Percentiles rank a stretch among this genome's conserved stretches.
phyloP scores from a whole-genome alignment of 1,140 invertebrate genomes.

The Pseudomyrmex concolor region DNA sequence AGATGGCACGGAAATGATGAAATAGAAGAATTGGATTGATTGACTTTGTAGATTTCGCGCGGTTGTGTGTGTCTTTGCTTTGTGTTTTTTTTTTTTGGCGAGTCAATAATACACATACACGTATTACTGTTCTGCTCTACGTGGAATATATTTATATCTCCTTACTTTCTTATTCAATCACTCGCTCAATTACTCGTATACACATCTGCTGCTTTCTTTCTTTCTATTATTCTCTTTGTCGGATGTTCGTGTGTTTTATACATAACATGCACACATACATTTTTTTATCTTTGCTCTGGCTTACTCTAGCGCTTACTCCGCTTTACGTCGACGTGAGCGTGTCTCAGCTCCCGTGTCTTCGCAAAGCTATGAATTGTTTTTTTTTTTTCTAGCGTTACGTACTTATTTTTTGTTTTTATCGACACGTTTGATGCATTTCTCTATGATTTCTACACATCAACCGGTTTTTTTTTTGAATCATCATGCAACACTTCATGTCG shows the following conservation, averaged over 20 bases:
- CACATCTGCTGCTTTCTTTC: slow-evolving; percentile 40
- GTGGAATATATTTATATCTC: slow-evolving; percentile 2
- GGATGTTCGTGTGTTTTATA: background rate
- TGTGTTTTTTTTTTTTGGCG: slow-evolving; percentile 22
- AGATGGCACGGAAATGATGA: slow-evolving; percentile 83
- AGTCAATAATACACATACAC: slow-evolving; percentile 35
- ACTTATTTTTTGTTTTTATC: slow-evolving; percentile 4
- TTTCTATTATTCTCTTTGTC: slow-evolving; percentile 6
- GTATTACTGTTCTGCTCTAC: slow-evolving; percentile 57
- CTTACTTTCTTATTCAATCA: slow-evolving; percentile 29
- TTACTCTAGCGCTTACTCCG: slow-evolving; percentile 52
- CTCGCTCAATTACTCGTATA: slow-evolving; percentile 24
- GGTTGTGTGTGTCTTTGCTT: slow-evolving; percentile 66
- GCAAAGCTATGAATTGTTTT: slow-evolving; percentile 9
- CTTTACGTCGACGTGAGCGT: slow-evolving; percentile 40
- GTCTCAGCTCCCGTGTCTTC: slow-evolving; percentile 27
- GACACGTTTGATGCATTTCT: slow-evolving; percentile 22
- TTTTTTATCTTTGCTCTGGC: slow-evolving; percentile 34
- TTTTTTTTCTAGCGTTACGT: slow-evolving; percentile 27
- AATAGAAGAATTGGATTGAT: slow-evolving; percentile 85
- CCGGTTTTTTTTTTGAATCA: background rate
- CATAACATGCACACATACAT: slow-evolving; percentile 26
- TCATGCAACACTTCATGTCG: slow-evolving; percentile 5
- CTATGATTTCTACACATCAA: background rate
- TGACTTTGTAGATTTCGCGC: slow-evolving; percentile 65